Evolutionary conservation across 1,140 invertebrate genomes (phyloP).

Genomic region (Trachymyrmex cornetzi): DNA sequence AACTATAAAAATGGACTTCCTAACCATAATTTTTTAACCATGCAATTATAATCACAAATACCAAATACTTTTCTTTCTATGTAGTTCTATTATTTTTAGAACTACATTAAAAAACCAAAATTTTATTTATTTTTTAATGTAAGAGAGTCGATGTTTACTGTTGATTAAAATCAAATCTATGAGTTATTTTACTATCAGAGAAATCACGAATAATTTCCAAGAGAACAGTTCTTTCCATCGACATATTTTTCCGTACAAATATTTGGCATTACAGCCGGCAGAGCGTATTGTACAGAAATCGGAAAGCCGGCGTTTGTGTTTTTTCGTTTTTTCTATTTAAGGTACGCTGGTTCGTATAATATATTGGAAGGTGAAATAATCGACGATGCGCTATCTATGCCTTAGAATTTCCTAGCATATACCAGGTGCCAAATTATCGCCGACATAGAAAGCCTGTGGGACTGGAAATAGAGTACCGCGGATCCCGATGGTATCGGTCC

Average conservation of each 20-base stretch:
- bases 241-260: constrained; percentile 42
- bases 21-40: too few species aligned
- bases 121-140: not conserved
- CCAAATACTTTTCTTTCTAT: too few species aligned
- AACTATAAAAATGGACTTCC: too few species aligned
- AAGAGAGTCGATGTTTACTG: not conserved
- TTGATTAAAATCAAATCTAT: constrained; percentile 41
- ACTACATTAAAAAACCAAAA: constrained; percentile 6
- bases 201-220: constrained; percentile 22
- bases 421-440: constrained; percentile 60
- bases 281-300: constrained; percentile 16
- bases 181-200: not conserved
- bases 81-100: not conserved
- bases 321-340: constrained; percentile 39
- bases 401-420: not conserved
- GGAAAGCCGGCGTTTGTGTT: not conserved
- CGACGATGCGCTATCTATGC: constrained; percentile 4
- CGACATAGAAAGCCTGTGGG: constrained; percentile 1
- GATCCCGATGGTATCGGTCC: constrained; percentile 55
- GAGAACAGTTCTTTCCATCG: not conserved
- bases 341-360: not conserved
- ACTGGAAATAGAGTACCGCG: constrained; percentile 30
- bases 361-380: constrained; percentile 21
- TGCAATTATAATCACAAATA: too few species aligned
- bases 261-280: constrained; percentile 10